A percentile compares a stretch with the other conserved stretches of the same genome.
These are phyloP conservation scores for Petaurus breviceps DNA, from an alignment of 2,113 vertebrate species.

Conservation along the genomic window DNA sequence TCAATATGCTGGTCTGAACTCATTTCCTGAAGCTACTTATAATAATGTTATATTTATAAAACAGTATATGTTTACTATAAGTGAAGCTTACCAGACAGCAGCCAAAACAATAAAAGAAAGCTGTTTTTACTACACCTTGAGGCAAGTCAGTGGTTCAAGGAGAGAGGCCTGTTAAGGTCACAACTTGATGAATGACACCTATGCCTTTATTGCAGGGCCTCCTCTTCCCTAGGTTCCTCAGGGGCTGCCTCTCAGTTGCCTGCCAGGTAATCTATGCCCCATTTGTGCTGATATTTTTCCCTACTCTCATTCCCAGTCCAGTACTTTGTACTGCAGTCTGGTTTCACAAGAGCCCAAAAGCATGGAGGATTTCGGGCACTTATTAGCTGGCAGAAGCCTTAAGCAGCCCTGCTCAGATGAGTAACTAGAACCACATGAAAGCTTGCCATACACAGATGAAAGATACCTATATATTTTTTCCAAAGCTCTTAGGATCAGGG, in stretches of 20 bases:
- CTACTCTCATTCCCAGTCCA: not conserved
- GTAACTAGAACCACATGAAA: not conserved
- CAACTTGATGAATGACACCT: not conserved
- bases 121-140: not conserved
- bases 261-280: not conserved
- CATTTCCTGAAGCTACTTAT: not conserved
- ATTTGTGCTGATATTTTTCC: not conserved
- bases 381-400: not conserved
- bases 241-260: not conserved
- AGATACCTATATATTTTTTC: not conserved
- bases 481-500: not conserved
- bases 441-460: not conserved
- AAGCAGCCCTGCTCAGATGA: not conserved
- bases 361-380: not conserved
- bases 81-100: not conserved
- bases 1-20: not conserved
- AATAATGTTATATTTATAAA: not conserved
- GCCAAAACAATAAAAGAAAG: not conserved
- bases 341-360: not conserved
- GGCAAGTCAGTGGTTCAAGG: not conserved
- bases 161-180: not conserved
- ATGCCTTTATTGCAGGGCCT: not conserved
- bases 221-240: not conserved
- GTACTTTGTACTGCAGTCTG: not conserved
- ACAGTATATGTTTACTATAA: not conserved